phyloP scores from a whole-genome alignment of 2,888 invertebrate genomes.

The Gari tellinella region DNA sequence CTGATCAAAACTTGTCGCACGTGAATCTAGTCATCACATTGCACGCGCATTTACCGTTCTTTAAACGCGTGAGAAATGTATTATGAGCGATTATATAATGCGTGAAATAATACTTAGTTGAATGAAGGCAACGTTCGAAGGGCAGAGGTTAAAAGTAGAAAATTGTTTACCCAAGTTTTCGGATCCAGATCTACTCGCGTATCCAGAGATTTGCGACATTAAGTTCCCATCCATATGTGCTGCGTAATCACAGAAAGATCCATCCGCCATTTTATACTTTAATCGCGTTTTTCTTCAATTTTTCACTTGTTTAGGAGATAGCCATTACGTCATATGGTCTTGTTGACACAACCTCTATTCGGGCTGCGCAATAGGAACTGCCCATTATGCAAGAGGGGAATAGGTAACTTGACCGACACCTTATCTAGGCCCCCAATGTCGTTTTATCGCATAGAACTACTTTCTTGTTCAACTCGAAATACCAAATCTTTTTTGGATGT shows the following conservation, averaged over 20 bases:
- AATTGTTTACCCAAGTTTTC: constrained; percentile 59
- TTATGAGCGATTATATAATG: constrained; percentile 57
- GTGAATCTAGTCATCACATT: too few relatives aligned
- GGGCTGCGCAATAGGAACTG: constrained; percentile 64
- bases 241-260: constrained; percentile 67
- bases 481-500: too few relatives aligned
- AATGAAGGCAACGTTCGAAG: constrained; percentile 20
- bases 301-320: constrained; percentile 50
- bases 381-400: constrained; percentile 2
- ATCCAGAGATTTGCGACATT: constrained; percentile 57
- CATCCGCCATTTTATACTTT: constrained; percentile 63
- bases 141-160: constrained; percentile 55
- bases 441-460: too few relatives aligned
- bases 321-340: constrained; percentile 69
- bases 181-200: constrained; percentile 35
- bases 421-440: too few relatives aligned
- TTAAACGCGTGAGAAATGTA: neutral
- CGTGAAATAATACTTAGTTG: constrained; percentile 18
- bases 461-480: too few relatives aligned
- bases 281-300: constrained; percentile 25
- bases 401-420: too few relatives aligned
- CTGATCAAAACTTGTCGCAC: too few relatives aligned
- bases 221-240: constrained; percentile 59
- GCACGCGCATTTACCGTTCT: too few relatives aligned
- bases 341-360: constrained; percentile 65